phyloP scores from a whole-genome alignment of 2,888 invertebrate genomes.

The Oscheius myriophilus region DNA sequence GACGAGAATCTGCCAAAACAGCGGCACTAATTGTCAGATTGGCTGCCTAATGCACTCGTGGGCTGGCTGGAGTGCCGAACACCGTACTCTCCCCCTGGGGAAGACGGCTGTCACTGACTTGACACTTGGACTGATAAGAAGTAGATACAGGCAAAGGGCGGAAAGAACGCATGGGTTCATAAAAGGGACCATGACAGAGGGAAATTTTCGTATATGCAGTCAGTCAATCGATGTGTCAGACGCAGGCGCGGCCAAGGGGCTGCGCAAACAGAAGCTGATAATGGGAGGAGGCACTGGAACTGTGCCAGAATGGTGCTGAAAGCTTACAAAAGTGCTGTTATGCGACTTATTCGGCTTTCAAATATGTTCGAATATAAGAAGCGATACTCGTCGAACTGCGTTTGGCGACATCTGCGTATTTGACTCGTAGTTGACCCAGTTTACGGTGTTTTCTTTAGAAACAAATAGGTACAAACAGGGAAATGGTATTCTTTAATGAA shows the following conservation, averaged over 20 bases:
- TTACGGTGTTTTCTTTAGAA: too few species aligned
- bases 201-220: conserved; percentile 5
- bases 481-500: too few species aligned
- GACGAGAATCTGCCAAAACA: too few species aligned
- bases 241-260: conserved; percentile 15
- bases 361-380: too few species aligned
- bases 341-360: too few species aligned
- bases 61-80: background rate
- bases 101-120: too few species aligned
- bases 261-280: conserved; percentile 31
- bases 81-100: conserved; percentile 9
- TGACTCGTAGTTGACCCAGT: too few species aligned
- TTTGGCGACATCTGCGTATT: too few species aligned
- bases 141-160: background rate
- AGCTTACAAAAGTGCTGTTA: too few species aligned
- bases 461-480: too few species aligned
- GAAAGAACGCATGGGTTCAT: background rate
- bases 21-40: conserved; percentile 25
- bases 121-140: too few species aligned
- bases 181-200: background rate
- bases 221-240: conserved; percentile 24
- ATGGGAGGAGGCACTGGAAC: conserved; percentile 22
- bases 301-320: conserved; percentile 7
- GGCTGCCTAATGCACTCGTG: conserved; percentile 19
- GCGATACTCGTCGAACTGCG: too few species aligned